Evolutionary conservation across 2,888 invertebrate genomes (phyloP).

Genomic region (Myopa testacea): DNA sequence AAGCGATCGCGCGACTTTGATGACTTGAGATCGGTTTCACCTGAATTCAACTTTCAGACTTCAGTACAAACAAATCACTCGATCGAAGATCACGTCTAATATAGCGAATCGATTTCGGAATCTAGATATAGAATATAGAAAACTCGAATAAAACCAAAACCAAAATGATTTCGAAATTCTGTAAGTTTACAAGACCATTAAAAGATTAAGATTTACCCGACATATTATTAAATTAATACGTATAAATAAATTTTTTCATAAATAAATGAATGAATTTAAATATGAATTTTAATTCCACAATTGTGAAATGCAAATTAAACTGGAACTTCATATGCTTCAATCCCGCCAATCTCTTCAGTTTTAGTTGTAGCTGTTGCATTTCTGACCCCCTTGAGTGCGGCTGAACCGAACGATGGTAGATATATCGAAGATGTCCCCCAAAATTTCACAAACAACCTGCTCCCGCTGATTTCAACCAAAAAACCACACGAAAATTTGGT

Average conservation of each 20-base stretch:
- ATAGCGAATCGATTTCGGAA: neutral
- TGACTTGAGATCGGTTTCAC: neutral
- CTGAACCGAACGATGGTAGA: neutral
- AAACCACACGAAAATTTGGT: conserved; percentile 53
- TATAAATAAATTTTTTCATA: neutral
- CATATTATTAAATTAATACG: neutral
- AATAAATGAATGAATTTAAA: neutral
- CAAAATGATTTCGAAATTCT: conserved; percentile 6
- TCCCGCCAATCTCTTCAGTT: neutral
- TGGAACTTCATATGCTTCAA: neutral
- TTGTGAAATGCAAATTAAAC: no score
- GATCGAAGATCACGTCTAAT: conserved; percentile 20
- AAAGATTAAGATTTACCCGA: no score
- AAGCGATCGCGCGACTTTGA: neutral
- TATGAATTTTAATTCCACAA: neutral
- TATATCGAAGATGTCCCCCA: neutral
- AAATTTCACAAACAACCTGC: conserved; percentile 53
- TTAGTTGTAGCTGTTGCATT: neutral
- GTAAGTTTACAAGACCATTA: neutral
- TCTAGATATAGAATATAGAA: neutral
- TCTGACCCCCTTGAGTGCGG: neutral
- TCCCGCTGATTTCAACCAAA: conserved; percentile 47
- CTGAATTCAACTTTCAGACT: neutral
- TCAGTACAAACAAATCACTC: neutral
- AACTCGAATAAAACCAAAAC: neutral